These are phyloP conservation scores for Ichneumoninae sp. DNA, from an alignment of 2,888 invertebrate species.

Conservation along the genomic window DNA sequence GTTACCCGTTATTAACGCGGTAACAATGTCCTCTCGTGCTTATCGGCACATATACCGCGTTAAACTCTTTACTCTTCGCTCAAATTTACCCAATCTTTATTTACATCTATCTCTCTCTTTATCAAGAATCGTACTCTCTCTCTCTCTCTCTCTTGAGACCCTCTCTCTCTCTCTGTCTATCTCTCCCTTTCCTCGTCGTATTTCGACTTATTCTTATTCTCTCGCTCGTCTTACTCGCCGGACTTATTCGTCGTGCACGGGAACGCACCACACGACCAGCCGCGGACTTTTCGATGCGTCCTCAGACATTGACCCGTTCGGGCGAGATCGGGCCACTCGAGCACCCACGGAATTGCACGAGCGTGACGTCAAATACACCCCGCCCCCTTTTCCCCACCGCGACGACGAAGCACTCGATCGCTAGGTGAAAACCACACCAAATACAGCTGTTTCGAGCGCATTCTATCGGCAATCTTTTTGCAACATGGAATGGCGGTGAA, in stretches of 20 bases:
- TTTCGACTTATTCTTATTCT: conserved; percentile 14
- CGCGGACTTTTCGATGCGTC: conserved; percentile 86
- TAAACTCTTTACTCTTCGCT: neutral
- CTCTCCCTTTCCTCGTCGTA: neutral
- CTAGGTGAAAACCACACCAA: conserved; percentile 11
- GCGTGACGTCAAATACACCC: conserved; percentile 77
- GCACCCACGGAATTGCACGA: conserved; percentile 85
- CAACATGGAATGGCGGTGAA: conserved; percentile 12
- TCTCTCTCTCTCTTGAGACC: neutral
- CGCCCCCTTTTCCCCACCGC: conserved; percentile 25
- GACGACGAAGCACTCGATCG: conserved; percentile 1
- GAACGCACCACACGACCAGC: conserved; percentile 85
- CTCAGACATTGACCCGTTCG: conserved; percentile 90
- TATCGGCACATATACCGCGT: conserved; percentile 7
- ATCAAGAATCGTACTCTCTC: neutral
- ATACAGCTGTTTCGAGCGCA: neutral
- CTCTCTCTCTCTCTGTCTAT: neutral
- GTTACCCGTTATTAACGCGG: conserved; percentile 38
- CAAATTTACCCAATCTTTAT: neutral
- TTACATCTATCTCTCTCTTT: neutral
- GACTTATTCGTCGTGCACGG: conserved; percentile 78
- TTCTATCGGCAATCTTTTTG: neutral
- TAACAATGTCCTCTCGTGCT: conserved; percentile 20
- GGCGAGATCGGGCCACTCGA: conserved; percentile 88
- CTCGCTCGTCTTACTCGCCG: conserved; percentile 28